Base-by-base conservation (phyloP, 2,113 vertebrate species). In the Trichechus manatus region DNA sequence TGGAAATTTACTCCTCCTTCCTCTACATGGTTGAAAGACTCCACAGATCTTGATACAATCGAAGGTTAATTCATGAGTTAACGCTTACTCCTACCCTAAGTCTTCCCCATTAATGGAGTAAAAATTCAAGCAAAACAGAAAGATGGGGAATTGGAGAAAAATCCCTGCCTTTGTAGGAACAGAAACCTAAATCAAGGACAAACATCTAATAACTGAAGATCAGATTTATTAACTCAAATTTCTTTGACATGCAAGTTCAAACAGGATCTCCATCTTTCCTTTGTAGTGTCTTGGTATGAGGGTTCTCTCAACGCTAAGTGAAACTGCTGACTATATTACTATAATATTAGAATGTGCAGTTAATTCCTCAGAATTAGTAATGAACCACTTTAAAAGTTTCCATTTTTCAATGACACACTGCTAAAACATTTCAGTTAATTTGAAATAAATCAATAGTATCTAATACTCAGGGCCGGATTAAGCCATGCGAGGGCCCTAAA, bases 371-470 rank as follows among this genome's bases (percentile, higher is more conserved):
- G 42, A 81, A 81, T 92, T 82, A 84, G 31, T 64, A 95, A 77
- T 42, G 61, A 78, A 66, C 50, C 85, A 94, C 53, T 91, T 89
- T 88, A 47, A 77, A 80, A 68, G 27, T 63, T 95, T 75, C n/a
- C 19, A 75, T 33, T 97, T 96, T 87, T 87, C 22, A 82, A 42
- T 66, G 42, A 94, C 44, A 59, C 17, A 47, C 27, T 86, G 47
- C 44, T 97, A 83, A 95, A 93, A 92, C 63, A 85, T 77, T 39
- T 94, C 91, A 87, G 50, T 91, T 74, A 93, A 84, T 89, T 36
- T 70, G 31, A 89, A 89, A 89, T 44, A 88, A 82, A 93, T 27
- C 82, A 93, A 59, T n/a, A 92, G 9, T 93, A 89, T 75, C 14
- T 66, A 96, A 66, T 68, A 23, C 44, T 95, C 36, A 84, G 70